Base-by-base conservation (phyloP, 2,113 vertebrate species). In the Nothocercus nigrocapillus region DNA sequence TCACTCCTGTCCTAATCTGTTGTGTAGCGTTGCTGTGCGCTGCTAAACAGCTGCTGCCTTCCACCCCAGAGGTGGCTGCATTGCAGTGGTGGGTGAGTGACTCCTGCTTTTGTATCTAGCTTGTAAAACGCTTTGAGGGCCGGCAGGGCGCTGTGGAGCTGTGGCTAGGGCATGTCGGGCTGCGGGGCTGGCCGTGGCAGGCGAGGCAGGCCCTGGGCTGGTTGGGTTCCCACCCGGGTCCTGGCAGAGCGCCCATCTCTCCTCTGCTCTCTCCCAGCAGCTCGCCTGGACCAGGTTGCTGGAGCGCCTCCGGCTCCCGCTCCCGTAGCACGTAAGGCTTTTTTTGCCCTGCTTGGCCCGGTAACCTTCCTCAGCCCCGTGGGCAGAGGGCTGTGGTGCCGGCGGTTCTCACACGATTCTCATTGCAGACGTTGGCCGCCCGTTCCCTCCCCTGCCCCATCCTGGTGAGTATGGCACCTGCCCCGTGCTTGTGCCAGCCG, bases 71-170 rank as follows among this genome's bases (percentile, higher is more conserved):
- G 81, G 63, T 89, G 91, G 94, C 94, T 96, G 94, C 87, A 94
- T 94, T 95, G 95, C 96, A 97, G 94, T 80, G 87, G 93, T 95
- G 95, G 82, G 91, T 96, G 91, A 95, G 89, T 92, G 89, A 91
- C 82, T 96, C 94, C 89, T 95, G 93, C 94, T 93, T 96, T 95
- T 93, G 91, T 94, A 63, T 70, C 59, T 93, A 83, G 91, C 75
- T 91, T 4, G 5, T 94, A 79, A 79, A 79, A 69, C 2, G 40
- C 89, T 63, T n/a, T 85, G 63, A 76, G 67, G 63, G 75, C 75
- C 77, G 73, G 64, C 89, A 94, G 67, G 83, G 80, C 0, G 1
- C 89, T 94, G 75, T 91, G 93, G 91, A 91, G 82, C 91, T 88
- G 82, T 95, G 89, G 87, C 72, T 91, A 93, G 88, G 87, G 89